Percentiles rank a stretch among this genome's conserved stretches.
Conservation (phyloP, 2,888 invertebrate species). For the Aleiodes leptofemur region DNA sequence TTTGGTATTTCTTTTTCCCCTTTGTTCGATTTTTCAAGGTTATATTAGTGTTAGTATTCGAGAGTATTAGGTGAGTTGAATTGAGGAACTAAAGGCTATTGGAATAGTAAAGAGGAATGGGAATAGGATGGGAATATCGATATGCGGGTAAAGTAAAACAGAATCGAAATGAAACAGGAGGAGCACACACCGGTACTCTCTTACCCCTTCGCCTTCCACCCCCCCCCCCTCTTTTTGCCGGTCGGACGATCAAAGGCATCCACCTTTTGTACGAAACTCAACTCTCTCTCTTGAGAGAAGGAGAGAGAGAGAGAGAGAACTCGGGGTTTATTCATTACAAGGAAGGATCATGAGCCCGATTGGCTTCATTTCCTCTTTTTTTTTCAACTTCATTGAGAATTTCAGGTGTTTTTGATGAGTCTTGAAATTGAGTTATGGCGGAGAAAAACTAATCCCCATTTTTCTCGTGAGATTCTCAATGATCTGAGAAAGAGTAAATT, state of each 20-base stretch:
- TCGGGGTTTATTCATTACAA: slow-evolving; percentile 29
- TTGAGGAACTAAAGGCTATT: slow-evolving; percentile 41
- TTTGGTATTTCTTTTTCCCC: slow-evolving; percentile 19
- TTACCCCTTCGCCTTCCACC: slow-evolving; percentile 23
- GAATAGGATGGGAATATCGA: slow-evolving; percentile 61
- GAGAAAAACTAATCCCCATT: neutral
- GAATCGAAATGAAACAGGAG: slow-evolving; percentile 70
- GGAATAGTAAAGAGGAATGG: slow-evolving; percentile 49
- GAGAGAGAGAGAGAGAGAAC: slow-evolving; percentile 28
- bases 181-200: slow-evolving; percentile 40
- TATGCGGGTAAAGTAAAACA: slow-evolving; percentile 71
- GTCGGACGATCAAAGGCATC: slow-evolving; percentile 65
- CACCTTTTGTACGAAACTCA: slow-evolving; percentile 36
- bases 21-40: slow-evolving; percentile 28
- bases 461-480: no score
- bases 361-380: slow-evolving; percentile 6
- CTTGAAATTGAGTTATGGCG: slow-evolving; percentile 7
- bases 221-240: slow-evolving; percentile 59
- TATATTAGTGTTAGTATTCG: slow-evolving; percentile 25
- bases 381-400: neutral
- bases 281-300: neutral
- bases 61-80: slow-evolving; percentile 37
- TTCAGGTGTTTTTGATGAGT: slow-evolving; percentile 7
- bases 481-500: no score
- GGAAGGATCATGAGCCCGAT: slow-evolving; percentile 11